Evolutionary conservation across 1,140 invertebrate genomes (phyloP).

Genomic region (Pissodes strobi): DNA sequence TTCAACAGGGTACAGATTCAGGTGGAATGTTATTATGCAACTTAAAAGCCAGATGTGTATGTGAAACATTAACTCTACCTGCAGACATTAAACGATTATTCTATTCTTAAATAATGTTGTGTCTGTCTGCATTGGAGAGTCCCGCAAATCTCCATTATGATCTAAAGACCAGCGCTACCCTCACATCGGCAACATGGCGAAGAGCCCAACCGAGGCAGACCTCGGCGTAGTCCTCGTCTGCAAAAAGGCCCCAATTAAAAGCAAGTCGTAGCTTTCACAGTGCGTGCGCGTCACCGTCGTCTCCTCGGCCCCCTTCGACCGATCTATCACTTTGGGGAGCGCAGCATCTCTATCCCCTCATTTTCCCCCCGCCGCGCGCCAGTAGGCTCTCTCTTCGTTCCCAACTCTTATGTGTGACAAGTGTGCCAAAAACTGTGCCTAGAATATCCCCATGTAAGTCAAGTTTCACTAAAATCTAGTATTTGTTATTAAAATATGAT

Average conservation of each 20-base stretch:
- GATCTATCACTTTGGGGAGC: constrained; percentile 54
- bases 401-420: constrained; percentile 29
- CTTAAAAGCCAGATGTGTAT: too few relatives aligned
- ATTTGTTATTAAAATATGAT: too few relatives aligned
- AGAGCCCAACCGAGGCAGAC: constrained; percentile 1
- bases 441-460: constrained; percentile 8
- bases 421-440: constrained; percentile 26
- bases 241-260: constrained; percentile 57
- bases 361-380: constrained; percentile 36
- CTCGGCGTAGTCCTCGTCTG: constrained; percentile 41
- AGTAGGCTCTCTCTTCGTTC: constrained; percentile 50
- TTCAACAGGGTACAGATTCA: too few relatives aligned
- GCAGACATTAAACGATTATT: too few relatives aligned
- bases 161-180: neutral
- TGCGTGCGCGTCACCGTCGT: constrained; percentile 51
- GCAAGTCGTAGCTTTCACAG: constrained; percentile 41
- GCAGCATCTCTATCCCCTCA: constrained; percentile 48
- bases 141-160: neutral
- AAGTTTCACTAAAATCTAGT: neutral
- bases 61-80: too few relatives aligned
- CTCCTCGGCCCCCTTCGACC: constrained; percentile 47
- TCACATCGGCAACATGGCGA: neutral
- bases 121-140: too few relatives aligned
- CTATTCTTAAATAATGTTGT: too few relatives aligned
- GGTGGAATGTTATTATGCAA: too few relatives aligned